These are phyloP conservation scores for Drosophila subquinaria DNA, from an alignment of 2,888 invertebrate genomes.

Conservation along the genomic window DNA sequence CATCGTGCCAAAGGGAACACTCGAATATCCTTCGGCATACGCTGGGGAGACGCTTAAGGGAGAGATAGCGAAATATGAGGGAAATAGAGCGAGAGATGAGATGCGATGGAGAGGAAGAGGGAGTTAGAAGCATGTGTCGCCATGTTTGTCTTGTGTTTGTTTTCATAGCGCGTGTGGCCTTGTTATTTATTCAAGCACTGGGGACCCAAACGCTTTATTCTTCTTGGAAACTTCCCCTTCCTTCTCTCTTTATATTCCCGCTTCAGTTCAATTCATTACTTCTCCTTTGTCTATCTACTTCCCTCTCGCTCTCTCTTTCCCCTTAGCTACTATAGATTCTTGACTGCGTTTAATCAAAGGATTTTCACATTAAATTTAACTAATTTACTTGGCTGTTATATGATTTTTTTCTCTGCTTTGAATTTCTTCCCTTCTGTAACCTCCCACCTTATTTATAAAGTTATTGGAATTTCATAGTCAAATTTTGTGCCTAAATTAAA, in stretches of 20 bases:
- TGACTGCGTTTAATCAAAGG: slow-evolving; percentile 73
- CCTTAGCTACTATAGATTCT: slow-evolving; percentile 48
- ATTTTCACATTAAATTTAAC: slow-evolving; percentile 67
- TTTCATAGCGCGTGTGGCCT: slow-evolving; percentile 46
- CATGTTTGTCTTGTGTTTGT: slow-evolving; percentile 62
- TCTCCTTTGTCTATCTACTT: too few relatives aligned
- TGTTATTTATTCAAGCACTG: slow-evolving; percentile 56
- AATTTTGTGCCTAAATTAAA: slow-evolving; percentile 71
- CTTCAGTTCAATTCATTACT: neutral
- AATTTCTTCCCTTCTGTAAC: neutral
- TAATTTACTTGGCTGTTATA: slow-evolving; percentile 64
- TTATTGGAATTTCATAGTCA: slow-evolving; percentile 72
- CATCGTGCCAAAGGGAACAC: slow-evolving; percentile 30
- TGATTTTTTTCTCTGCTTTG: slow-evolving; percentile 29
- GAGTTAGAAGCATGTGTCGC: slow-evolving; percentile 46
- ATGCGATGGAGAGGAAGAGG: neutral
- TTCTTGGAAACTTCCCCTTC: slow-evolving; percentile 6
- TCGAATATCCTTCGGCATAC: slow-evolving; percentile 32
- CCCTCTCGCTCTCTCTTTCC: too few relatives aligned
- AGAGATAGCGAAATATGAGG: neutral
- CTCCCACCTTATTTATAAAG: neutral
- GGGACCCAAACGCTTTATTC: slow-evolving; percentile 18
- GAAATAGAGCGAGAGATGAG: neutral
- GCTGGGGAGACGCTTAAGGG: slow-evolving; percentile 16
- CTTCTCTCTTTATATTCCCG: neutral